Base-by-base conservation (phyloP, 2,113 vertebrate species). In the Petrocephalus zakoni region DNA sequence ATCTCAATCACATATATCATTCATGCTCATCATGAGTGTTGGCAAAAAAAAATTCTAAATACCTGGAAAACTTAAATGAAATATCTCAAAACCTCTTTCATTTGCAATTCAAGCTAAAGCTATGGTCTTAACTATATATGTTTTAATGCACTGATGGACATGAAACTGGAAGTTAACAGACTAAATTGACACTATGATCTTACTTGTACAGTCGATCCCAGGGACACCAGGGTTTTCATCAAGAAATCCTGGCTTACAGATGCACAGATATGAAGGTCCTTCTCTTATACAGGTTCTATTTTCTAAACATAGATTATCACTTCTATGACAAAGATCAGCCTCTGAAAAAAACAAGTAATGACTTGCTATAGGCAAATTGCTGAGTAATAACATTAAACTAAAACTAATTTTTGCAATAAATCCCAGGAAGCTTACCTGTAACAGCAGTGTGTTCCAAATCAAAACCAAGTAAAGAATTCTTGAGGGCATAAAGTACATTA, bases 141-240 rank as follows among this genome's bases (percentile, higher is more conserved):
- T 49, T 49, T 49, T 5, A 49, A 4, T 49, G 47, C 47, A 49
- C 5, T 49, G 47, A 49, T 49, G 47, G 47, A 49, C 47, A 4
- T 49, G 6, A 49, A 49, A 49, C 47, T 4, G 47, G 47, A 49
- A 49, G 47, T 7, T 5, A 7, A 49, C 2, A 47, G 5, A 49
- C 47, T 49, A 49, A 2, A 8, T 7, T 8, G 8, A 49, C 5
- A 49, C 5, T 49, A 6, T 49, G 47, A 49, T 86, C 82, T 89
- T 78, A 89, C 88, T 86, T 68, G 37, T 68, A 47, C 88, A 89
- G 83, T 86, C 83, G 9, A 58, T 89, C 22, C 88, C 88, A 49
- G 88, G 83, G 5, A 86, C 17, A n/a, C 1, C 22, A 51, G 88
- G 84, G 88, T 72, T 89, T 21, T 52, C 7, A 13, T 86, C 84